These are phyloP conservation scores for Lepetodrilus schrolli DNA, from an alignment of 2,888 invertebrate genomes.

Conservation along the genomic window DNA sequence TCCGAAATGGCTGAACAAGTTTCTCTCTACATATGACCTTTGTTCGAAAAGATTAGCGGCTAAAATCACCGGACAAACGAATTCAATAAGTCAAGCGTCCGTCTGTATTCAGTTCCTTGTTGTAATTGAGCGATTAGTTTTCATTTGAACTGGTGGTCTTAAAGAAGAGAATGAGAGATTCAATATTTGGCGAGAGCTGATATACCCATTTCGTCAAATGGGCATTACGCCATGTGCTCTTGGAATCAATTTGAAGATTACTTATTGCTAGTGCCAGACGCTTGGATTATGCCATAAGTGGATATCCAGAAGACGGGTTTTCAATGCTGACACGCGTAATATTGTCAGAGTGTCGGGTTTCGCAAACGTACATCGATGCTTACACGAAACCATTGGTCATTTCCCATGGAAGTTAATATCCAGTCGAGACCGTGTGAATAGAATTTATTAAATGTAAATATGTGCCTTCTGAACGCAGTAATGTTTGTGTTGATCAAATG, in stretches of 20 bases:
- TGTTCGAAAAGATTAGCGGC: conserved; percentile 3
- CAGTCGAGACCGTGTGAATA: no score
- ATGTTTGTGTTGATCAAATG: no score
- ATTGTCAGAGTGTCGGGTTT: not conserved
- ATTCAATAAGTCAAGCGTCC: conserved; percentile 21
- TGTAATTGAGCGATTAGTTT: conserved; percentile 15
- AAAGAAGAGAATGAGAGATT: not conserved
- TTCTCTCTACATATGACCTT: conserved; percentile 4
- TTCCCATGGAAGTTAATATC: no score
- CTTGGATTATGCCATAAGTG: not conserved
- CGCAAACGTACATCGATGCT: not conserved
- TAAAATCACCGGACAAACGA: conserved; percentile 15
- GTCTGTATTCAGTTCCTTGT: not conserved
- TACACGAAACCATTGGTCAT: not conserved
- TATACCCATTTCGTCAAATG: conserved; percentile 12
- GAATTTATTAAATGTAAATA: no score
- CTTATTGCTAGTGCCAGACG: not conserved
- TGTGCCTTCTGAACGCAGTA: no score
- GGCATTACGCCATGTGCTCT: not conserved
- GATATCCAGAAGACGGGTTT: not conserved
- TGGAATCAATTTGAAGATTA: not conserved
- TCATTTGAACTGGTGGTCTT: not conserved
- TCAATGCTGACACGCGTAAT: not conserved
- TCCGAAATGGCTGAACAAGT: conserved; percentile 9
- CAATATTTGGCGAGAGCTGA: conserved; percentile 12